Conservation (phyloP, 2,888 invertebrate species). For the Cosmorhoe ocellata region DNA sequence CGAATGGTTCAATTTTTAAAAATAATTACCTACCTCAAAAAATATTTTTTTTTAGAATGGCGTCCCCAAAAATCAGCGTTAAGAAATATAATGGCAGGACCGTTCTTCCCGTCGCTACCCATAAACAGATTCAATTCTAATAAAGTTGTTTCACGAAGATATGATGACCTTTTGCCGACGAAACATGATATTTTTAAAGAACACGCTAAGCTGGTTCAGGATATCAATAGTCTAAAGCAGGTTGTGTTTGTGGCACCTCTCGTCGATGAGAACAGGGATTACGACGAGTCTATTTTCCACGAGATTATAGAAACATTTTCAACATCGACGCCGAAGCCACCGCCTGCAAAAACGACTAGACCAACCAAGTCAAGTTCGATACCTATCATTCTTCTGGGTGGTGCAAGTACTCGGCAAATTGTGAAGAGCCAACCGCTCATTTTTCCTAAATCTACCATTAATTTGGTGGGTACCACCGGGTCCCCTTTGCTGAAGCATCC, state of each 20-base stretch:
- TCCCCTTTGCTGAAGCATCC: constrained; percentile 65
- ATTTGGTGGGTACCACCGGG: constrained; percentile 63
- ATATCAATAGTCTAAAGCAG: constrained; percentile 70
- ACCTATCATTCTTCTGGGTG: constrained; percentile 64
- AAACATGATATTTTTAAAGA: constrained; percentile 66
- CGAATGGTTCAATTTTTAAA: too few species aligned
- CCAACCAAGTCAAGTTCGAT: constrained; percentile 50
- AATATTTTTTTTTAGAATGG: constrained; percentile 18
- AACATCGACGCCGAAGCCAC: constrained; percentile 37
- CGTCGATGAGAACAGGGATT: constrained; percentile 60
- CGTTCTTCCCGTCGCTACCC: constrained; percentile 18
- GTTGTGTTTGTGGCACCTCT: constrained; percentile 62
- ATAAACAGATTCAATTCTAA: constrained; percentile 34
- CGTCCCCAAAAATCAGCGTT: constrained; percentile 21
- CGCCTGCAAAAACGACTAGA: constrained; percentile 19
- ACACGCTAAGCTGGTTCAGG: constrained; percentile 74
- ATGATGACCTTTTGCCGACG: constrained; percentile 38
- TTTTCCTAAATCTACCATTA: constrained; percentile 57
- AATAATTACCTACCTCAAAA: background rate
- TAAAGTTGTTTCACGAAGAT: constrained; percentile 31
- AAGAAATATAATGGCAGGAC: constrained; percentile 18
- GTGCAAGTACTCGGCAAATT: constrained; percentile 59
- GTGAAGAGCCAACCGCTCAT: constrained; percentile 55
- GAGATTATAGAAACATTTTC: constrained; percentile 68
- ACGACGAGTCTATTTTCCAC: constrained; percentile 70